Percentiles rank a stretch among this genome's conserved stretches.
Evolutionary conservation across 1,140 invertebrate genomes (phyloP).

Genomic region (Neodiprion lecontei): DNA sequence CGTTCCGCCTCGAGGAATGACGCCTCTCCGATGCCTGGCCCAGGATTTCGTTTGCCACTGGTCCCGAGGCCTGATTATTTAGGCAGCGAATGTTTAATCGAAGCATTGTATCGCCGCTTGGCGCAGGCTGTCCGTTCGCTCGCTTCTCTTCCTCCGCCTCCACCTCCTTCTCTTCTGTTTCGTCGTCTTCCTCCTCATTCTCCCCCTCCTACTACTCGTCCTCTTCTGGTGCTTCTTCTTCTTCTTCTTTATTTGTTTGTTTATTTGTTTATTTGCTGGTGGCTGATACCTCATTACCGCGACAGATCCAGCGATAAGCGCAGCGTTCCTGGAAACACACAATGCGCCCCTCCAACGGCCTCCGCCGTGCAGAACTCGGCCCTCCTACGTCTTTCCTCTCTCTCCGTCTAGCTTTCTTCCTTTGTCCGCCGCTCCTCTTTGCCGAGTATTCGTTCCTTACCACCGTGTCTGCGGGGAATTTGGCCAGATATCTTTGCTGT

Average conservation of each 20-base stretch:
- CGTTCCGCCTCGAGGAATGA: neutral
- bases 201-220: slow-evolving; percentile 23
- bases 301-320: slow-evolving; percentile 62
- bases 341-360: slow-evolving; percentile 51
- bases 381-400: slow-evolving; percentile 10
- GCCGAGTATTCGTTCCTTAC: no score
- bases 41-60: slow-evolving; percentile 11
- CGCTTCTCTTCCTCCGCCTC: slow-evolving; percentile 10
- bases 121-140: slow-evolving; percentile 8
- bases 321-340: slow-evolving; percentile 60
- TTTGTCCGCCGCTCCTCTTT: neutral
- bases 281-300: slow-evolving; percentile 64
- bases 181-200: slow-evolving; percentile 26
- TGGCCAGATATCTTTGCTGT: no score
- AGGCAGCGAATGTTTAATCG: slow-evolving; percentile 62
- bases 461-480: no score
- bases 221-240: slow-evolving; percentile 18
- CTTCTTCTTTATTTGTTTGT: slow-evolving; percentile 39
- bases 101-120: slow-evolving; percentile 58
- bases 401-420: slow-evolving; percentile 25
- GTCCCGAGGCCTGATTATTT: slow-evolving; percentile 55
- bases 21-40: neutral
- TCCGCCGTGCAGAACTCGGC: neutral
- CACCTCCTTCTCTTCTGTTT: slow-evolving; percentile 11
- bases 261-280: slow-evolving; percentile 61